Conservation (phyloP, 2,888 invertebrate species). For the Tenthredo notha region DNA sequence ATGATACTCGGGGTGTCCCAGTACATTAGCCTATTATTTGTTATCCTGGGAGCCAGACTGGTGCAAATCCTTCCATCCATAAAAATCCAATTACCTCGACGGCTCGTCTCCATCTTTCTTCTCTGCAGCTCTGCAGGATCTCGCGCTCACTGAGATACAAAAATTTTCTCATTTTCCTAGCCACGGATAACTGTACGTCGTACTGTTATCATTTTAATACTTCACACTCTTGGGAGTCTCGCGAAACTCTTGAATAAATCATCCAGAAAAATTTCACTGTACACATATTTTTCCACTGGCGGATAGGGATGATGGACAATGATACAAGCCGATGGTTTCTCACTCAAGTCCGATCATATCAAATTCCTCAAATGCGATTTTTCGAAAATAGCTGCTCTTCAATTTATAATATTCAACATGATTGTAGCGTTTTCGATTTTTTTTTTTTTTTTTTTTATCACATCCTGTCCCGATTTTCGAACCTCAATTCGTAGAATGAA, state of each 20-base stretch:
- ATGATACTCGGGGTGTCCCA: background rate
- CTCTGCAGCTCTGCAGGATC: constrained; percentile 4
- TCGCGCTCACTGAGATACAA: background rate
- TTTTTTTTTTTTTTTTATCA: background rate
- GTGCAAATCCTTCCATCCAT: constrained; percentile 23
- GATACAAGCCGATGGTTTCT: constrained; percentile 1
- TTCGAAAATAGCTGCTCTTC: background rate
- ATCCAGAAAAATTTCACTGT: background rate
- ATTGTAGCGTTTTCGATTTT: background rate
- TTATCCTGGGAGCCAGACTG: constrained; percentile 30
- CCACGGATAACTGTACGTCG: constrained; percentile 6
- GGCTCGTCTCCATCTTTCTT: background rate
- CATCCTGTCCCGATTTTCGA: background rate
- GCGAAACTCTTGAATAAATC: constrained; percentile 22
- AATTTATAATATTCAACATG: background rate
- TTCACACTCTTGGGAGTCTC: constrained; percentile 2
- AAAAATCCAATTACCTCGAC: constrained; percentile 50
- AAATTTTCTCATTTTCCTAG: constrained; percentile 45
- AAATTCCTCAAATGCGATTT: background rate
- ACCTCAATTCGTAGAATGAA: background rate
- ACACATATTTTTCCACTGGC: background rate
- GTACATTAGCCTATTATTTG: constrained; percentile 38
- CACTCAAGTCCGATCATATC: background rate
- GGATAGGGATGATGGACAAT: background rate
- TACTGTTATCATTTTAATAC: constrained; percentile 47